Evolutionary conservation across 2,797 vertebrate species (phyloP).

Genomic region (Schizopygopsis pylzovi): DNA sequence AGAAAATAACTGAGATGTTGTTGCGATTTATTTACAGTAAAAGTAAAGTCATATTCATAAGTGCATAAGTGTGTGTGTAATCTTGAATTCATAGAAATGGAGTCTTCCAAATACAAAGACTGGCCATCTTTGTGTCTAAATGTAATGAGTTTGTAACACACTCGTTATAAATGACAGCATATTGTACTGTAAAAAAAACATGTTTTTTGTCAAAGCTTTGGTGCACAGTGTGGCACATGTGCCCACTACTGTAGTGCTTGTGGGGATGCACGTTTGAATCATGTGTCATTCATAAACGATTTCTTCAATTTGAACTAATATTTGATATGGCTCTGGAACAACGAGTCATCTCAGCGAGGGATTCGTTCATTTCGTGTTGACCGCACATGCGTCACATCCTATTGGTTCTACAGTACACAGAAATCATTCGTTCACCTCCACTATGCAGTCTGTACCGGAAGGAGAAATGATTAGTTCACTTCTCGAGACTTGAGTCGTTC

Average conservation of each 20-base stretch:
- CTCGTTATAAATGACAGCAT: not conserved
- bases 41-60: not conserved
- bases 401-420: no score
- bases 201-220: not conserved
- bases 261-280: not conserved
- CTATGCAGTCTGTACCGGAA: no score
- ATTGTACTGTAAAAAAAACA: not conserved
- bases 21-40: not conserved
- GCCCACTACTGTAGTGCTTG: not conserved
- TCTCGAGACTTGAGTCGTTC: no score
- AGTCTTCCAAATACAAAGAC: not conserved
- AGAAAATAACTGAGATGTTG: not conserved
- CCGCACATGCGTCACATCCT: no score
- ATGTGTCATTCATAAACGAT: no score
- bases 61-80: not conserved
- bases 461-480: no score
- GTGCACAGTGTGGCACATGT: not conserved
- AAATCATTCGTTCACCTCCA: no score
- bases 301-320: no score
- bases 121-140: not conserved
- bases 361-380: no score
- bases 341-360: no score
- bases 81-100: not conserved
- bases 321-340: no score
- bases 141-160: not conserved